Conservation (phyloP, 1,140 invertebrate genomes). For the Lasioglossum albipes region DNA sequence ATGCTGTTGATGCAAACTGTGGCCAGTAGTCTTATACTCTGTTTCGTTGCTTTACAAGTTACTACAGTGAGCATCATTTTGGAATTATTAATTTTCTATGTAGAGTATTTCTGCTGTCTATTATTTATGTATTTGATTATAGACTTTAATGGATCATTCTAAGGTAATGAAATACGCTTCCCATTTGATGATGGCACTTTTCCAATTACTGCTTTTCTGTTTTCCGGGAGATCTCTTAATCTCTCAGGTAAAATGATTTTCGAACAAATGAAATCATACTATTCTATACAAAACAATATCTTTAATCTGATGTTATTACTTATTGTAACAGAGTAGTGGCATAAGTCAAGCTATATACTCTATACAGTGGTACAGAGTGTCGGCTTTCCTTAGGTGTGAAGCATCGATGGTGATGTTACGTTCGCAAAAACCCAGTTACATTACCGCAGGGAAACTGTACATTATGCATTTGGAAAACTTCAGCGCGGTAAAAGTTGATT, state of each 20-base stretch:
- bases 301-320: constrained; percentile 29
- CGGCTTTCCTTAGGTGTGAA: constrained; percentile 49
- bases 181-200: constrained; percentile 67
- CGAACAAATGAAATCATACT: neutral
- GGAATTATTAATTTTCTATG: neutral
- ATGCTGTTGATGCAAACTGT: constrained; percentile 66
- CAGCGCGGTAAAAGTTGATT: constrained; percentile 50
- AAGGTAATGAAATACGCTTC: constrained; percentile 59
- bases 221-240: constrained; percentile 67
- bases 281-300: neutral
- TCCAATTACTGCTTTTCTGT: constrained; percentile 68
- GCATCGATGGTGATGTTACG: constrained; percentile 60
- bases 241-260: constrained; percentile 51
- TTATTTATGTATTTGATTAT: constrained; percentile 36
- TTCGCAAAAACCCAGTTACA: constrained; percentile 59
- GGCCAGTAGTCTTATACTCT: constrained; percentile 66
- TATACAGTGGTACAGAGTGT: constrained; percentile 59
- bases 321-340: constrained; percentile 52
- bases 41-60: constrained; percentile 66
- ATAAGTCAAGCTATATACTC: constrained; percentile 52
- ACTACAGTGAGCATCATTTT: constrained; percentile 49
- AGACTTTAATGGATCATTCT: constrained; percentile 58
- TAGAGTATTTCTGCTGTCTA: neutral
- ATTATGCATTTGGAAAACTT: constrained; percentile 67
- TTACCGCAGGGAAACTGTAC: constrained; percentile 67